Percentiles rank a stretch among this genome's conserved stretches.
phyloP scores from a whole-genome alignment of 1,140 invertebrate genomes.

The Amphibalanus amphitrite region DNA sequence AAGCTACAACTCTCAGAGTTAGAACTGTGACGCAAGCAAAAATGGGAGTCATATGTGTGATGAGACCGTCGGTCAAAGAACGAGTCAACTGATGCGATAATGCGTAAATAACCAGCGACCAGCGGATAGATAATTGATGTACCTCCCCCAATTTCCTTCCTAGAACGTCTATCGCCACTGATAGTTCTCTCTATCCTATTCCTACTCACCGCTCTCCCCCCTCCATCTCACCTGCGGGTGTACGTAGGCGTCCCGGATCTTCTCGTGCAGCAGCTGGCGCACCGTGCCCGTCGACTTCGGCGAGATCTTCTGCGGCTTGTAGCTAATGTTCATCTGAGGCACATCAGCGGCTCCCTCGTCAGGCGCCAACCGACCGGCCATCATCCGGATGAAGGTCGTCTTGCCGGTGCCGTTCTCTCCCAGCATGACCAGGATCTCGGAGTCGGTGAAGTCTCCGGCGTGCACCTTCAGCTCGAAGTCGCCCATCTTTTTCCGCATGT shows the following conservation, averaged over 20 bases:
- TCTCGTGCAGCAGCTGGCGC: constrained; percentile 77
- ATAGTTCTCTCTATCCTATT: too few relatives aligned
- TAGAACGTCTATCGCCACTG: too few relatives aligned
- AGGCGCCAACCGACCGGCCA: constrained; percentile 84
- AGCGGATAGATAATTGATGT: too few relatives aligned
- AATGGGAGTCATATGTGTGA: too few relatives aligned
- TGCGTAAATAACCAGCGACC: too few relatives aligned
- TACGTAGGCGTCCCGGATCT: constrained; percentile 89
- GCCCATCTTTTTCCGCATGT: constrained; percentile 44
- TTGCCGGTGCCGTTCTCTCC: constrained; percentile 99
- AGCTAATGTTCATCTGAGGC: constrained; percentile 90
- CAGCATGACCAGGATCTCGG: constrained; percentile 94
- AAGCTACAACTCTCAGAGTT: too few relatives aligned
- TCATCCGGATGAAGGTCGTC: constrained; percentile 96
- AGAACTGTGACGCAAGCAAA: too few relatives aligned
- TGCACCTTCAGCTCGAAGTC: constrained; percentile 38
- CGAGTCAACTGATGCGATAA: too few relatives aligned
- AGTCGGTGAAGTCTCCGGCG: constrained; percentile 93
- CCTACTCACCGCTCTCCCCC: too few relatives aligned
- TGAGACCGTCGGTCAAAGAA: too few relatives aligned
- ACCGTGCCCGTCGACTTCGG: constrained; percentile 92
- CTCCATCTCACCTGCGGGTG: constrained; percentile 60
- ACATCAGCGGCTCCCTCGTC: constrained; percentile 69
- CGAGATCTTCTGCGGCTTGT: constrained; percentile 99
- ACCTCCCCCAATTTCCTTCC: too few relatives aligned